A percentile compares a stretch with the other conserved stretches of the same genome.
These are phyloP conservation scores for Merops nubicus DNA, from an alignment of 2,113 vertebrate genomes.

Conservation along the genomic window DNA sequence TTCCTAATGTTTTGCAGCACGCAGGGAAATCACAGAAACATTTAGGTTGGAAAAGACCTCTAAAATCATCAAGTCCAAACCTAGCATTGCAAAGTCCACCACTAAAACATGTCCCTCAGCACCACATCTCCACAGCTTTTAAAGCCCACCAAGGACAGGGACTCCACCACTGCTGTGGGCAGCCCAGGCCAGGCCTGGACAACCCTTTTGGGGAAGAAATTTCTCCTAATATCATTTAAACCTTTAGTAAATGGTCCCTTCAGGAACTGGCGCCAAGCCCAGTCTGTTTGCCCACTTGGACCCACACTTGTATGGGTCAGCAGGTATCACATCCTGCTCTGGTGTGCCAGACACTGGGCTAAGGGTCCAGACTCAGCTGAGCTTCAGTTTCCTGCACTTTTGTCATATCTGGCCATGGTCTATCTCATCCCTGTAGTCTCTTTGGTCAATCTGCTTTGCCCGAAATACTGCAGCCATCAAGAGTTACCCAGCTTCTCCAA, in stretches of 20 bases:
- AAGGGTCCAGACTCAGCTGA: background rate
- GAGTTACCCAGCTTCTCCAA: background rate
- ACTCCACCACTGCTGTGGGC: background rate
- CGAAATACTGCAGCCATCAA: background rate
- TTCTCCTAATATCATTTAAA: background rate
- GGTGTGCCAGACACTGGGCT: background rate
- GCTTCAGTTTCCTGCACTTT: background rate
- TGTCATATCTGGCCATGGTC: background rate
- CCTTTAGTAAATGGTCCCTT: background rate
- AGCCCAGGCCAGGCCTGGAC: background rate
- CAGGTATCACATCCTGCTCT: background rate
- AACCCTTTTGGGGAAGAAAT: background rate
- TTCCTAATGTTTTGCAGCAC: background rate
- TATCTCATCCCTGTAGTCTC: background rate
- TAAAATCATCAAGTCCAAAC: background rate
- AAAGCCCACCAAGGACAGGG: background rate
- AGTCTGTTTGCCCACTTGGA: background rate
- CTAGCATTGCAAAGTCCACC: background rate
- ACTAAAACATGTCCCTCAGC: background rate
- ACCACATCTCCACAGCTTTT: background rate
- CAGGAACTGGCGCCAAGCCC: background rate
- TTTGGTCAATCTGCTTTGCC: background rate
- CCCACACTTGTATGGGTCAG: background rate
- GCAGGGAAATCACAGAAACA: background rate
- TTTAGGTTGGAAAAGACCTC: background rate